Base-by-base conservation (phyloP, 2,797 vertebrate species). In the Mus minutoides region DNA sequence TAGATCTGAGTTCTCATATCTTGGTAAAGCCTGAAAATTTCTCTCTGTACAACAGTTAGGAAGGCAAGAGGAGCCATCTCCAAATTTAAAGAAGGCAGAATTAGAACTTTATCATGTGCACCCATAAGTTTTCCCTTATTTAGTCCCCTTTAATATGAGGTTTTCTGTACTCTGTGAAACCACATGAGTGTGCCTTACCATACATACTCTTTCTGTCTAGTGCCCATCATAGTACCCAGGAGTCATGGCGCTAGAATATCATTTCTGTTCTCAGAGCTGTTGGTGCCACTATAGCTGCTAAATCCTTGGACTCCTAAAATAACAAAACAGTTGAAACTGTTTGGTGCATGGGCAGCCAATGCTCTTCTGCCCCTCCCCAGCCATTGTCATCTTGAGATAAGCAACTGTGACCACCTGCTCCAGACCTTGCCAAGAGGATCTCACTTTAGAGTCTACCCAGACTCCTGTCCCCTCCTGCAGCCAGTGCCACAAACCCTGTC, bases 1-100 rank as follows among this genome's bases (percentile, higher is more conserved):
- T 16, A 52, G 56, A 29, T 76, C 58, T 69, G 76, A 84, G 43
- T 64, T 62, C 58, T 89, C 67, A 37, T 83, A 31, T 78, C 37
- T 95, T 79, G 71, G 26, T 43, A 67, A 96, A 73, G 54, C 29
- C 29, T 83, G 83, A 94, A 92, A 92, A 87, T 46, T 62, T 62
- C 31, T 24, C 22, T 92, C 26, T 95, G 19, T 77, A 12, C 34
- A 34, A 71, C 80, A 46, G 52, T 82, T 60, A 79, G 75, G 60
- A 80, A 77, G 89, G 17, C 46, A 78, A 83, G 37, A 86, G 49
- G 40, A 90, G 13, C 11, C 0, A 7, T 95, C 40, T 94, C 85
- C 93, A 96, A 94, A 92, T 87, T 56, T 93, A 84, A 84, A 26
- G 13, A 94, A 91, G 89, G 95, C 54, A 85, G 94, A 88, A 69